Conservation (phyloP, 2,113 vertebrate genomes). For the Enhydra lutris region DNA sequence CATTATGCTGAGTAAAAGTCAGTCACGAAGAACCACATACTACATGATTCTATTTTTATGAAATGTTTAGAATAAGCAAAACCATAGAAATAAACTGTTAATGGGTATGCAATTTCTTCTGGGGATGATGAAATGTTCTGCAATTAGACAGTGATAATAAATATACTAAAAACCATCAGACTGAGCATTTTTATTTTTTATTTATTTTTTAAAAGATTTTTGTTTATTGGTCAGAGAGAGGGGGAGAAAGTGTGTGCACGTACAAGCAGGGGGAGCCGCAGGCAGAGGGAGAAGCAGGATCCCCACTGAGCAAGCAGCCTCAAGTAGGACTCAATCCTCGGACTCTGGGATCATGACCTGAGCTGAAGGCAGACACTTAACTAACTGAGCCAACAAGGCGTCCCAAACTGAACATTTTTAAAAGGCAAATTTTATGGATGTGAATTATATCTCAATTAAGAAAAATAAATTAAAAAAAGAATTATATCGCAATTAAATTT, state of each 20-base stretch:
- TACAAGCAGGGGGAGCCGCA: neutral
- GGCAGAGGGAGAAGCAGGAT: neutral
- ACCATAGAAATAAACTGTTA: neutral
- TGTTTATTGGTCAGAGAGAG: neutral
- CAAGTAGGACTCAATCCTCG: neutral
- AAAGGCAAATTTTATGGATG: neutral
- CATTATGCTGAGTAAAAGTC: neutral
- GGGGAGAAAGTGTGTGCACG: fast-evolving
- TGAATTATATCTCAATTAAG: neutral
- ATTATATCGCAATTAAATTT: neutral
- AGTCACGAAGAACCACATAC: neutral
- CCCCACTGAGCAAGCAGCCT: neutral
- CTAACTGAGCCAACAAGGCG: neutral
- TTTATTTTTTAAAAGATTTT: neutral
- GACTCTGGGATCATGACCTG: neutral
- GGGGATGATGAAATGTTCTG: neutral
- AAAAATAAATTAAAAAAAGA: neutral
- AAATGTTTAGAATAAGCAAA: conserved; percentile 22
- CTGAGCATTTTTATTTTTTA: neutral
- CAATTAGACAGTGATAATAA: neutral
- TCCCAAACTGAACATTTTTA: neutral
- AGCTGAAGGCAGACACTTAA: neutral
- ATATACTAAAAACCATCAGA: neutral
- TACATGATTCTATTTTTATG: neutral
- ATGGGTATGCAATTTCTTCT: neutral